Base-by-base conservation (phyloP, 2,888 invertebrate species). In the Chesias legatella region DNA sequence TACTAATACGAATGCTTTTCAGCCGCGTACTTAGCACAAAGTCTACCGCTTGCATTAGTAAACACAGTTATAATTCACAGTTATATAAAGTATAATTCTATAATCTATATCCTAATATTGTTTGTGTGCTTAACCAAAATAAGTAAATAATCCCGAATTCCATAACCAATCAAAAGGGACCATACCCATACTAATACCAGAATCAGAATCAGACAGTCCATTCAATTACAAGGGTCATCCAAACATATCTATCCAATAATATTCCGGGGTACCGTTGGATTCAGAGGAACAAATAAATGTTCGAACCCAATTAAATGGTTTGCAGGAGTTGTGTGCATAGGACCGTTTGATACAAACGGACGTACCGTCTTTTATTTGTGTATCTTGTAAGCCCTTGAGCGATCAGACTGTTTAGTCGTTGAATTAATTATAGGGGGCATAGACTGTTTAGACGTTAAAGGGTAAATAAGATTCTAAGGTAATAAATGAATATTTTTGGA, bases 231-330 rank as follows among this genome's bases (percentile, higher is more conserved):
- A 47, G 46, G 50, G 43, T 39, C 33, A 35, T 43, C 30, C 52
- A 53, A 55, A 53, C 47, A 48, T 13, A 29, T 38, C 37, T 34
- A 34, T 38, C 37, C 36, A 34, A 45, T 50, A 45, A 43, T 51
- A 51, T 44, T 39, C 34, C 26, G 9, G 30, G 11, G 33, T 13
- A 13, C 33, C 10, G 26, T 24, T 31, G 26, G 23, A 11, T 32
- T 22, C 20, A 31, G 6, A 40, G 53, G 63, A 55, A 66, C 73
- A 73, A 68, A 74, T 69, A 79, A 68, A 78, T 71, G 67, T 64
- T 63, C 60, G 65, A 60, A 67, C 76, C 79, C 79, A 81, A 82
- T 81, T 82, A 81, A 79, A 80, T 78, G 74, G 71, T 60, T 63
- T 45, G 45, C 40, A 17, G 31, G 40, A 45, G 61, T 58, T 80